phyloP scores from a whole-genome alignment of 2,113 vertebrate genomes.

The Cacatua alba region DNA sequence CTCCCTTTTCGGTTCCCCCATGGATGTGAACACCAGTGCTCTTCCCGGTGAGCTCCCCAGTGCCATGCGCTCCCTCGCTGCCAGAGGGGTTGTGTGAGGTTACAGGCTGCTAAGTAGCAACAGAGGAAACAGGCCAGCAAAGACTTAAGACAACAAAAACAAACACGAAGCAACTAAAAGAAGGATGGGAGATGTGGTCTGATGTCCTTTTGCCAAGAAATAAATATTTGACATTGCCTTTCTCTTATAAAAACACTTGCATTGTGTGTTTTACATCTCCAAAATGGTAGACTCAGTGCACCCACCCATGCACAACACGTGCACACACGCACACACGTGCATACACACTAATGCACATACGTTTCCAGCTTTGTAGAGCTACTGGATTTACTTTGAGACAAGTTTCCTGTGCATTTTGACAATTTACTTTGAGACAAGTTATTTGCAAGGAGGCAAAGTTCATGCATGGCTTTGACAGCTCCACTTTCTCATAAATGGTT shows the following conservation, averaged over 20 bases:
- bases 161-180: slow-evolving; percentile 53
- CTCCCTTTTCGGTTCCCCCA: accelerated
- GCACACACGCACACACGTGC: background rate
- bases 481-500: slow-evolving; percentile 64
- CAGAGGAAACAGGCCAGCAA: slow-evolving; percentile 30
- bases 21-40: accelerated
- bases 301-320: background rate
- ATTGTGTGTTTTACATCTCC: background rate
- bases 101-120: background rate
- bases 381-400: slow-evolving; percentile 41
- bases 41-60: background rate
- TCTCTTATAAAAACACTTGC: background rate
- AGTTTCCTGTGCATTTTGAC: slow-evolving; percentile 49
- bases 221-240: slow-evolving; percentile 13
- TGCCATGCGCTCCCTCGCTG: background rate
- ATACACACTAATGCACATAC: background rate
- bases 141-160: slow-evolving; percentile 47
- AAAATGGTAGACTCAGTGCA: background rate
- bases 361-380: slow-evolving; percentile 22
- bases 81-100: slow-evolving; percentile 18
- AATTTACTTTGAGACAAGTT: slow-evolving; percentile 37
- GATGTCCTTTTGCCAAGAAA: slow-evolving; percentile 27
- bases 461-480: slow-evolving; percentile 59
- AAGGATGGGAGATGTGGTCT: slow-evolving; percentile 52
- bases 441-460: slow-evolving; percentile 57